A percentile compares a stretch with the other conserved stretches of the same genome.
Evolutionary conservation across 2,113 vertebrate species (phyloP).

Genomic region (Meriones unguiculatus): DNA sequence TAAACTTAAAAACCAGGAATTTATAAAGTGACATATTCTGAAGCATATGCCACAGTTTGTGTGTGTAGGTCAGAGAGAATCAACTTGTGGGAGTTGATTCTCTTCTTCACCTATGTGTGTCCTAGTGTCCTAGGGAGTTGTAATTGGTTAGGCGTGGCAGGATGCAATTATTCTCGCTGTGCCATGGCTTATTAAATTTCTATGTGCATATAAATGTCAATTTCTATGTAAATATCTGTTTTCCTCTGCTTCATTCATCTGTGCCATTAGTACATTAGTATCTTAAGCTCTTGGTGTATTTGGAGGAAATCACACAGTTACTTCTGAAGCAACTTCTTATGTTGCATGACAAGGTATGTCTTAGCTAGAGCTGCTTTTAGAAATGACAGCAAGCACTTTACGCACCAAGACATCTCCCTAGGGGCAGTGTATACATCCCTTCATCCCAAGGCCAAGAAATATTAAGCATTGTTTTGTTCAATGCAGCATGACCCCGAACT

Average conservation of each 20-base stretch:
- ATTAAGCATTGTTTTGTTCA: conserved; percentile 38
- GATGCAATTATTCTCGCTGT: neutral
- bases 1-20: no score
- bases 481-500: neutral
- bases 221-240: neutral
- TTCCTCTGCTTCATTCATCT: conserved; percentile 11
- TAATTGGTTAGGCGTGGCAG: neutral
- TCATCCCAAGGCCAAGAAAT: neutral
- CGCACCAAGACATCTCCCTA: neutral
- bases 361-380: neutral
- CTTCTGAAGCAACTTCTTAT: neutral
- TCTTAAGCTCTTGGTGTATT: neutral
- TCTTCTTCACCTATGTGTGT: neutral
- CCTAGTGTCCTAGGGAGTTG: neutral
- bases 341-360: neutral
- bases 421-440: neutral
- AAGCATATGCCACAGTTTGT: neutral
- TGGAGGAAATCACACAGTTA: neutral
- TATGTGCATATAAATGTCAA: neutral
- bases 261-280: neutral
- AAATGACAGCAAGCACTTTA: neutral
- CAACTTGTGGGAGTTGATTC: neutral
- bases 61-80: neutral
- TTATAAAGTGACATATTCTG: neutral
- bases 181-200: neutral